Percentiles rank a stretch among this genome's conserved stretches.
Conservation (phyloP, 2,113 vertebrate genomes). For the Embiotoca jacksoni region DNA sequence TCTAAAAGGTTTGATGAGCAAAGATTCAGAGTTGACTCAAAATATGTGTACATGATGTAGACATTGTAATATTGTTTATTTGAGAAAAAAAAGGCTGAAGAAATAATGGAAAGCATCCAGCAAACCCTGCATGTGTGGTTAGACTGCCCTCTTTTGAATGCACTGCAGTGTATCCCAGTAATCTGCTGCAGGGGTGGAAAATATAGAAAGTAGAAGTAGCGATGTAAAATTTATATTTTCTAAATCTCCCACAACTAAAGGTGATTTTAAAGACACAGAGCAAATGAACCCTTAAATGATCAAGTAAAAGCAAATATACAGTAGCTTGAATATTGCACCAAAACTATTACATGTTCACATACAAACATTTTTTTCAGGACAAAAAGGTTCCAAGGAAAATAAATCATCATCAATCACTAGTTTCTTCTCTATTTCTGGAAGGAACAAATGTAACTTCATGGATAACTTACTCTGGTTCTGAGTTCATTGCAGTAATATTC, state of each 20-base stretch:
- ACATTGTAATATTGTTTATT: not conserved
- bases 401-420: no score
- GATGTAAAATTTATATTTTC: not conserved
- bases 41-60: not conserved
- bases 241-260: not conserved
- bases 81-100: not conserved
- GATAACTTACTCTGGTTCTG: no score
- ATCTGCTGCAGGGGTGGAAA: slow-evolving; percentile 19
- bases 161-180: slow-evolving; percentile 27
- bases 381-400: no score
- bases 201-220: not conserved
- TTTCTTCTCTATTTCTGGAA: no score
- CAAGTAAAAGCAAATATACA: no score
- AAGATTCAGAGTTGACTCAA: slow-evolving; percentile 3
- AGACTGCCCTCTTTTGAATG: slow-evolving; percentile 79
- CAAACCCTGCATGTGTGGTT: slow-evolving; percentile 58
- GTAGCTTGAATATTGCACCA: no score
- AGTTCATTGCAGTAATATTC: no score
- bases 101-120: slow-evolving; percentile 13
- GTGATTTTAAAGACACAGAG: not conserved
- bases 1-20: slow-evolving; percentile 26
- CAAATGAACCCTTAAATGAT: not conserved
- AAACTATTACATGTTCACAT: not conserved
- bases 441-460: no score
- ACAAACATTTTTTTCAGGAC: not conserved